Base-by-base conservation (phyloP, 2,113 vertebrate genomes). In the Equus quagga region DNA sequence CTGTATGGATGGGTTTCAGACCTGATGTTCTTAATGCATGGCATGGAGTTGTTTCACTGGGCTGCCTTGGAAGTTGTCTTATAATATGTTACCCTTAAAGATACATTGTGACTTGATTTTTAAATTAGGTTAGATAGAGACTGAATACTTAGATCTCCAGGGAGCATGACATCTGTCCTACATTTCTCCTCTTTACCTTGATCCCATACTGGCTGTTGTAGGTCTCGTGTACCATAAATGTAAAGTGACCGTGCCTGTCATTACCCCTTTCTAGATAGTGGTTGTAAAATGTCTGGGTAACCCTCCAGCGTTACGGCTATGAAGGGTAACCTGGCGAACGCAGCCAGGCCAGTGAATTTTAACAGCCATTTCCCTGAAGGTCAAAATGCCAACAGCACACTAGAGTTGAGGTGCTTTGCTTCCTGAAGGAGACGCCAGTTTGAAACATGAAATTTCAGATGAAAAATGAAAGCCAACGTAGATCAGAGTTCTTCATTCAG, bases 231-330 rank as follows among this genome's bases (percentile, higher is more conserved):
- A 96, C 97, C 97, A 97, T 98, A 98, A 98, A 96, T 73, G 51
- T 94, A 95, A 97, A 81, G 91, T 94, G 88, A 84, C 97, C 82
- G 0, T 94, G 85, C 13, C 78, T 96, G 89, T 97, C 96, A 84
- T 96, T 98, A 86, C 88, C 58, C 98, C 98, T 95, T 98, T 94
- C 87, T 92, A 98, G 94, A 97, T 88, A 97, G 94, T 26, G 89
- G 89, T 13, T 97, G 87, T 99, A 98, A 98, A 98, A 98, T 96
- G 97, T 97, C 97, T 98, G 96, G 94, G 36, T 97, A 98, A 94
- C 87, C 91, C 91, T 98, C 97, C 98, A 95, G 87, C 96, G 98
- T 98, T 97, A 98, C 95, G 92, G 60, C 75, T 94, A 79, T 86
- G 93, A 98, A 98, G 96, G 87, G 97, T 94, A 98, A 97, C 98